phyloP scores from a whole-genome alignment of 2,888 invertebrate species.

The Ametastegia equiseti region DNA sequence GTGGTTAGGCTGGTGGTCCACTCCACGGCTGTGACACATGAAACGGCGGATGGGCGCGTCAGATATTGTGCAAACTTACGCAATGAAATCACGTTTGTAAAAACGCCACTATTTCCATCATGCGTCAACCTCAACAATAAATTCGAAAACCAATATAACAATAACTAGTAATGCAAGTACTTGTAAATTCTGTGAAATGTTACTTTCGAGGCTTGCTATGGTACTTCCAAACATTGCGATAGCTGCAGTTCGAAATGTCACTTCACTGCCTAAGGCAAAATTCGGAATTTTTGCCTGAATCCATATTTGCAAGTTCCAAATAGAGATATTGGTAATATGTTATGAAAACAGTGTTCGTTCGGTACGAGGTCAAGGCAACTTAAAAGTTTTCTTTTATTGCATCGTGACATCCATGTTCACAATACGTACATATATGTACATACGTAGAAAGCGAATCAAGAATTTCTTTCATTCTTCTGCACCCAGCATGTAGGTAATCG shows the following conservation, averaged over 20 bases:
- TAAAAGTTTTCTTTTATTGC: background rate
- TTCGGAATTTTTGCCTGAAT: too few relatives aligned
- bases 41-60: constrained; percentile 58
- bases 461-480: background rate
- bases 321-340: background rate
- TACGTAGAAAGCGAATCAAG: background rate
- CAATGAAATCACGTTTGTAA: constrained; percentile 9
- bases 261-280: too few relatives aligned
- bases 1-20: constrained; percentile 70
- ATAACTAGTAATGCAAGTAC: too few relatives aligned
- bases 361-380: background rate
- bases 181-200: too few relatives aligned
- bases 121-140: background rate
- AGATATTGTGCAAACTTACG: constrained; percentile 16
- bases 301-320: too few relatives aligned
- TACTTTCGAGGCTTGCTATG: too few relatives aligned
- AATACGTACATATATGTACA: background rate
- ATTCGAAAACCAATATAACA: too few relatives aligned
- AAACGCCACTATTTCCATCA: background rate
- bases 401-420: background rate
- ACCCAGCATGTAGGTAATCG: background rate
- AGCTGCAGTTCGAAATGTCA: too few relatives aligned
- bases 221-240: too few relatives aligned
- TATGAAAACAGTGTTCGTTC: background rate
- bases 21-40: constrained; percentile 64